phyloP scores from a whole-genome alignment of 2,113 vertebrate genomes.

The Vicugna pacos region DNA sequence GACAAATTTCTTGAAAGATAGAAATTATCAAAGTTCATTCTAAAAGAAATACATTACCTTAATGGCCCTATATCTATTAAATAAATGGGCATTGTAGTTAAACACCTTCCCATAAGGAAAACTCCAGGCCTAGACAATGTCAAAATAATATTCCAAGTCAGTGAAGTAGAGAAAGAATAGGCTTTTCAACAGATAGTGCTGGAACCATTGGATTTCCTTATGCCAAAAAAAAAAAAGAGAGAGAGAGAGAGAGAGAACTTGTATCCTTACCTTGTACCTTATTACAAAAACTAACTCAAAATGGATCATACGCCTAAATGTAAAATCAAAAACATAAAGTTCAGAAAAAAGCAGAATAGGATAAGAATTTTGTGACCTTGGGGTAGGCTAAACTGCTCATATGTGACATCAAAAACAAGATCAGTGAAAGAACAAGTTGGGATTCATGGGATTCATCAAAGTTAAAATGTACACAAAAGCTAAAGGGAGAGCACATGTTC shows the following conservation, averaged over 20 bases:
- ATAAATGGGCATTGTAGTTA: background rate
- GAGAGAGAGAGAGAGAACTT: background rate
- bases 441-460: background rate
- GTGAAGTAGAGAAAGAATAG: background rate
- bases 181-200: background rate
- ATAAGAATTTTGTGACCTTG: background rate
- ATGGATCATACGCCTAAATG: background rate
- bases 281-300: slow-evolving; percentile 28
- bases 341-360: background rate
- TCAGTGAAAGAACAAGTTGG: background rate
- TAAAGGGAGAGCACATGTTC: background rate
- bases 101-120: slow-evolving; percentile 29
- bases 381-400: background rate
- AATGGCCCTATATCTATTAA: background rate
- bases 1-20: slow-evolving; percentile 16
- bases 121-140: background rate
- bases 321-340: background rate
- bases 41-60: background rate
- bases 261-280: background rate
- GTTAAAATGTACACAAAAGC: background rate
- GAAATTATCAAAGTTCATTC: background rate
- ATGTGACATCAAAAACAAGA: slow-evolving; percentile 4
- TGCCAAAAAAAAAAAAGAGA: background rate
- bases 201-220: background rate
- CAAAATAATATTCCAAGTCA: background rate